Evolutionary conservation across 2,113 vertebrate genomes (phyloP).

Genomic region (Triplophysa rosa): DNA sequence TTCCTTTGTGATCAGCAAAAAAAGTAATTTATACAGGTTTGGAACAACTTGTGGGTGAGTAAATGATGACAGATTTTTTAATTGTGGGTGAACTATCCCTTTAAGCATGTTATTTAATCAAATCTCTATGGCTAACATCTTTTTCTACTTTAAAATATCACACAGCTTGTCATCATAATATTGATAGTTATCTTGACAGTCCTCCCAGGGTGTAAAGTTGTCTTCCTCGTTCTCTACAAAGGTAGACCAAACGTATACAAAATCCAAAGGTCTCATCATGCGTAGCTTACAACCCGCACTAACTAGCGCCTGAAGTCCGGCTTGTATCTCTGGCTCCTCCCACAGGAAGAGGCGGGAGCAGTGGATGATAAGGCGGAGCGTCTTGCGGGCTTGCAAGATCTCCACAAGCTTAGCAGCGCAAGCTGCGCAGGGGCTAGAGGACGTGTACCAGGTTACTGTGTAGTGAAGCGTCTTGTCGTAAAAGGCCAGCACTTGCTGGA

Average conservation of each 20-base stretch:
- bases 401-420: constrained; percentile 79
- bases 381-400: constrained; percentile 77
- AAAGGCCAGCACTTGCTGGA: constrained; percentile 83
- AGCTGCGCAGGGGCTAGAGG: constrained; percentile 88
- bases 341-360: constrained; percentile 90
- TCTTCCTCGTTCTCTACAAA: constrained; percentile 92
- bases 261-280: constrained; percentile 94
- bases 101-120: not conserved
- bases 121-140: not conserved
- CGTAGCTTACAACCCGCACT: constrained; percentile 82
- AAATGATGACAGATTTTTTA: too few species aligned
- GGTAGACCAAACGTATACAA: constrained; percentile 88
- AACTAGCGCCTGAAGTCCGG: constrained; percentile 74
- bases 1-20: too few species aligned
- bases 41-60: too few species aligned
- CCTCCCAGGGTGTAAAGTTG: constrained; percentile 88
- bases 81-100: too few species aligned
- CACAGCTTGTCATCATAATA: constrained; percentile 88
- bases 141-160: constrained; percentile 79
- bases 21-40: too few species aligned
- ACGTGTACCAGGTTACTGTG: constrained; percentile 88
- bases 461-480: constrained; percentile 73
- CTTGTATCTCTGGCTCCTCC: constrained; percentile 87
- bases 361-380: constrained; percentile 82
- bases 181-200: constrained; percentile 90